Conservation (phyloP, 2,888 invertebrate genomes). For the Tetanocera ferruginea region DNA sequence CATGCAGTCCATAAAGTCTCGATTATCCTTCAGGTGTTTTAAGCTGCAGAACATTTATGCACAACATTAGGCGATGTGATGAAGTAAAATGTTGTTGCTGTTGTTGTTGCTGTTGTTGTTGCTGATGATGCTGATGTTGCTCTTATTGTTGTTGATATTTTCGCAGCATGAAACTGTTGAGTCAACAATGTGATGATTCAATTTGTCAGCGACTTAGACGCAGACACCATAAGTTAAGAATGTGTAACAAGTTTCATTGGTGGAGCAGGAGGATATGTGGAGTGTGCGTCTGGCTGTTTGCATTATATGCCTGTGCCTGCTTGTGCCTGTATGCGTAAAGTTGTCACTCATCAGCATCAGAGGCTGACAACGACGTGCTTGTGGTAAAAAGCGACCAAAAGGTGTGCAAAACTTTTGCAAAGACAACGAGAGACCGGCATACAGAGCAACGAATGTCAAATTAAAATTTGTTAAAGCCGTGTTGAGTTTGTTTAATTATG, state of each 20-base stretch:
- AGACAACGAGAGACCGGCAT: not conserved
- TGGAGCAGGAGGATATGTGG: not conserved
- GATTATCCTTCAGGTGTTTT: constrained; percentile 8
- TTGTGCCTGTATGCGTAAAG: not conserved
- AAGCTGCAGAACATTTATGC: constrained; percentile 7
- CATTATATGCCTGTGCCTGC: not conserved
- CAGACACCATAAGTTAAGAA: constrained; percentile 21
- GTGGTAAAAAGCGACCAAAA: not conserved
- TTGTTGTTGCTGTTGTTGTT: not conserved
- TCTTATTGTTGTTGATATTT: not conserved
- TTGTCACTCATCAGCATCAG: not conserved
- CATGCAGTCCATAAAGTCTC: not conserved
- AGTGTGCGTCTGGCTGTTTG: not conserved
- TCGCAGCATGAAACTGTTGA: constrained; percentile 6
- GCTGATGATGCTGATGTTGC: not conserved
- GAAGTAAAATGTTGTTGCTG: not conserved
- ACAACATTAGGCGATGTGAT: not conserved
- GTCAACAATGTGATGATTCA: constrained; percentile 18
- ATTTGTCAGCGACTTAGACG: constrained; percentile 20
- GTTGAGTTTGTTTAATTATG: constrained; percentile 8
- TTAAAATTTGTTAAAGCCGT: not conserved
- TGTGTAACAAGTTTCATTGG: constrained; percentile 9
- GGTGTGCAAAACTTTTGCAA: not conserved
- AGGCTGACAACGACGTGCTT: not conserved
- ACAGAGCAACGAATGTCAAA: not conserved